These are phyloP conservation scores for Lonchura striata DNA, from an alignment of 2,113 vertebrate species.

Conservation along the genomic window DNA sequence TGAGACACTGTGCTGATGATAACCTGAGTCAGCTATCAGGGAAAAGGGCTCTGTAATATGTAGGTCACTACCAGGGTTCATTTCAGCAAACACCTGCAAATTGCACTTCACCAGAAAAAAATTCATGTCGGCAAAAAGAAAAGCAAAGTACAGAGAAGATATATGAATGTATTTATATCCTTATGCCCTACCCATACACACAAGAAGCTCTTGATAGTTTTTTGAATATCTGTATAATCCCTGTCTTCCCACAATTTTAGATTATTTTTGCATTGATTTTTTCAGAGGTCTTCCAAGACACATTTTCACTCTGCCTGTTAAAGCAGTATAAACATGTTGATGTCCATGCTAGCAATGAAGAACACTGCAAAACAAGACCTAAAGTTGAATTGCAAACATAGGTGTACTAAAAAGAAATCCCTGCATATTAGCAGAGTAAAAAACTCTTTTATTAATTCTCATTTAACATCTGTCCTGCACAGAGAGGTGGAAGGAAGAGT, in stretches of 20 bases:
- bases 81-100: slow-evolving; percentile 47
- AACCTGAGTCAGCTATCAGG: slow-evolving; percentile 57
- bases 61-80: slow-evolving; percentile 22
- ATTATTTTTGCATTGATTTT: background rate
- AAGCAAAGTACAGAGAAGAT: background rate
- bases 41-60: slow-evolving; percentile 59
- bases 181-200: background rate
- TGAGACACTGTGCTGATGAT: slow-evolving; percentile 8
- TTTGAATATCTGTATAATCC: background rate
- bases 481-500: background rate
- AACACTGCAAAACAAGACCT: background rate
- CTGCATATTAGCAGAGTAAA: background rate
- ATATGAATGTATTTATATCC: background rate
- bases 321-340: background rate
- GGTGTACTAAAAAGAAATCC: background rate
- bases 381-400: background rate
- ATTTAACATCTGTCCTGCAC: background rate
- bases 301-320: background rate
- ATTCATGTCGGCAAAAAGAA: background rate
- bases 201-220: background rate
- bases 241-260: background rate
- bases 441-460: background rate
- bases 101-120: background rate
- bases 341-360: background rate
- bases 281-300: background rate